Percentiles rank a stretch among this genome's conserved stretches.
These are phyloP conservation scores for Scaptomyza reducta DNA, from an alignment of 2,888 invertebrate species.

Conservation along the genomic window DNA sequence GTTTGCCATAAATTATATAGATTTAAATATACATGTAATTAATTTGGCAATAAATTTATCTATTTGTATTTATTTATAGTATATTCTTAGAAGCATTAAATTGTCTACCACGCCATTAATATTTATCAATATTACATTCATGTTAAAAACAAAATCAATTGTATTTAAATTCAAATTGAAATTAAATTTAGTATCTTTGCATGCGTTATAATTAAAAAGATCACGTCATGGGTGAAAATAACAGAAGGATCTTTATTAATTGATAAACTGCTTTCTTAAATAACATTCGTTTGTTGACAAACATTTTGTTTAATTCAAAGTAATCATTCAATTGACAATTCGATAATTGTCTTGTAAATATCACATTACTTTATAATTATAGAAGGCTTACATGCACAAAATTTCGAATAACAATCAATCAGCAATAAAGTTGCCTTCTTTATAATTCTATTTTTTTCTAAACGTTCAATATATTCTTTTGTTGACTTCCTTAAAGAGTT, in stretches of 20 bases:
- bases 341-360: background rate
- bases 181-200: background rate
- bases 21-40: slow-evolving; percentile 1
- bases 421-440: background rate
- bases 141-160: background rate
- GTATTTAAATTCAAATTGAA: too few relatives aligned
- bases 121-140: slow-evolving; percentile 5
- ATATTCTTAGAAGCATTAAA: background rate
- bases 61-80: slow-evolving; percentile 7
- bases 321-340: background rate
- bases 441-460: slow-evolving; percentile 27
- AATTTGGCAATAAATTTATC: slow-evolving; percentile 22
- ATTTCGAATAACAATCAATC: background rate
- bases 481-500: slow-evolving; percentile 3
- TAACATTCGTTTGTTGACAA: background rate
- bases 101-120: slow-evolving; percentile 3
- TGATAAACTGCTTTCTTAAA: background rate
- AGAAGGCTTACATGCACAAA: background rate
- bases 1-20: slow-evolving; percentile 1
- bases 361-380: background rate
- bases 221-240: slow-evolving; percentile 16
- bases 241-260: background rate
- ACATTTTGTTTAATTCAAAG: background rate
- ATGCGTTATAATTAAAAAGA: slow-evolving; percentile 15
- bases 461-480: background rate